These are phyloP conservation scores for Centrocercus urophasianus DNA, from an alignment of 2,113 vertebrate genomes.

Conservation along the genomic window DNA sequence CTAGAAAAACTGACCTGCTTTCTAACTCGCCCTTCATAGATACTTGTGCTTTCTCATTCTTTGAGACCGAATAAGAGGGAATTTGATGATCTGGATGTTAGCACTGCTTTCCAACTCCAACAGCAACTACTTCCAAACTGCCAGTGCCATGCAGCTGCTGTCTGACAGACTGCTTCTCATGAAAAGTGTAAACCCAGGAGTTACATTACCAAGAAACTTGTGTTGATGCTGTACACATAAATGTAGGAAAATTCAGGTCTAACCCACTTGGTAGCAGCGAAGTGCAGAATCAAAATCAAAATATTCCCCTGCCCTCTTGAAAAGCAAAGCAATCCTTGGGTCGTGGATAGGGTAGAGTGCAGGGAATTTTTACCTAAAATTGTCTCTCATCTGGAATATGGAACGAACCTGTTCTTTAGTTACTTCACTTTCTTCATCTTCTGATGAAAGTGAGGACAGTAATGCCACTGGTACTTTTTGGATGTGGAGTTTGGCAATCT, in stretches of 20 bases:
- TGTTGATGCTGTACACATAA: background rate
- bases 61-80: background rate
- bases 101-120: background rate
- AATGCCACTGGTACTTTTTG: background rate
- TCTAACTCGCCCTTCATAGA: background rate
- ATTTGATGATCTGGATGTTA: background rate
- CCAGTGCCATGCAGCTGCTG: background rate
- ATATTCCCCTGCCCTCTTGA: background rate
- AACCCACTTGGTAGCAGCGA: background rate
- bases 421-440: conserved; percentile 5
- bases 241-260: background rate
- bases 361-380: background rate
- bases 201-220: background rate
- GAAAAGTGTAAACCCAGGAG: background rate
- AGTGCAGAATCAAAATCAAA: background rate
- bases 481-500: background rate
- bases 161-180: background rate
- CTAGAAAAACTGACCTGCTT: background rate
- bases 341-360: background rate
- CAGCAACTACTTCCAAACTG: background rate
- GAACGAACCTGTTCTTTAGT: background rate
- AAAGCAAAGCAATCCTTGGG: background rate
- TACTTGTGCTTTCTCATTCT: background rate
- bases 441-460: background rate
- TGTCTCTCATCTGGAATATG: background rate